These are phyloP conservation scores for Drosophila nikananu DNA, from an alignment of 1,140 invertebrate species.

Conservation along the genomic window DNA sequence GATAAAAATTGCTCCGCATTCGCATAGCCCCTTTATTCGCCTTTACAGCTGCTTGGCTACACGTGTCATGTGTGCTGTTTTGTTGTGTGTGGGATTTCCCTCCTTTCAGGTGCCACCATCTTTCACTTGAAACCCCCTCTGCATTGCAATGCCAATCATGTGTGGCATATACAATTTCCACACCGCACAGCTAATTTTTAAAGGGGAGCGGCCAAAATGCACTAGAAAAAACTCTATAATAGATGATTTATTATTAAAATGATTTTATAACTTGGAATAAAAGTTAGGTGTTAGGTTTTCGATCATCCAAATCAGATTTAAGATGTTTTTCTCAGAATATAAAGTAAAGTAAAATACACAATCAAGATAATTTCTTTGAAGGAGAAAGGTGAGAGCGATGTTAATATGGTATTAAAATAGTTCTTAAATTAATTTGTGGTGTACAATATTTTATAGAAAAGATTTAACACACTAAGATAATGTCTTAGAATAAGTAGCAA, in stretches of 20 bases:
- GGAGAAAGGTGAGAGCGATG: no score
- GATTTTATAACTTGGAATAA: not conserved
- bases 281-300: no score
- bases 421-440: no score
- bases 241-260: not conserved
- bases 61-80: constrained; percentile 36
- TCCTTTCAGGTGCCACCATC: not conserved
- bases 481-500: no score
- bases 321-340: no score
- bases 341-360: no score
- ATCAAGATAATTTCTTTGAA: no score
- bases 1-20: constrained; percentile 64
- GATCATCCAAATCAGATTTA: no score
- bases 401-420: no score
- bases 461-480: no score
- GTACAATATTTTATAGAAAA: no score
- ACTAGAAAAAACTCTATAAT: not conserved
- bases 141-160: constrained; percentile 66
- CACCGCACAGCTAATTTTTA: constrained; percentile 57
- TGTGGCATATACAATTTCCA: constrained; percentile 56
- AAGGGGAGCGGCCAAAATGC: not conserved
- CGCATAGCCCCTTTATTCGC: constrained; percentile 3
- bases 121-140: not conserved
- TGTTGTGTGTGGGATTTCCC: constrained; percentile 12
- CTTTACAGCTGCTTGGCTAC: constrained; percentile 39